phyloP scores from a whole-genome alignment of 2,113 vertebrate species.

The Brachyhypopomus gauderio region DNA sequence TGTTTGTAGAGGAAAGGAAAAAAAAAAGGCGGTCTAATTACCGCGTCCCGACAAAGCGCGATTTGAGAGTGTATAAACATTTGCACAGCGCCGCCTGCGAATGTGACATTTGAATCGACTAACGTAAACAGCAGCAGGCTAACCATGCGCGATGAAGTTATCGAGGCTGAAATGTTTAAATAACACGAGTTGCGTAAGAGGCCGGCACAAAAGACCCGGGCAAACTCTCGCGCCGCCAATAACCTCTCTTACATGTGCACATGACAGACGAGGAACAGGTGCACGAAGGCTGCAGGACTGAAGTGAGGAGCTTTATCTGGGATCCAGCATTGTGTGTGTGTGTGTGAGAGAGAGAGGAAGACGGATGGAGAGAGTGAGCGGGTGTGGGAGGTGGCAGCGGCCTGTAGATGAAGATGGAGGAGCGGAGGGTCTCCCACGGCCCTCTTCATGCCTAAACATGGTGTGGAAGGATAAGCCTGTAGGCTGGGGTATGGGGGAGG shows the following conservation, averaged over 20 bases:
- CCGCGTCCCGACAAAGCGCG: not conserved
- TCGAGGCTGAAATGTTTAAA: slow-evolving; percentile 7
- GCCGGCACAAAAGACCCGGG: not conserved
- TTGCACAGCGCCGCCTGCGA: not conserved
- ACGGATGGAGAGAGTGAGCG: slow-evolving; percentile 12
- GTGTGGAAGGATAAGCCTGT: slow-evolving; percentile 46
- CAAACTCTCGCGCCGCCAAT: not conserved
- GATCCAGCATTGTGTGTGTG: slow-evolving; percentile 39
- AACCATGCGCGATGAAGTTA: not conserved
- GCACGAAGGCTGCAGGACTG: slow-evolving; percentile 36
- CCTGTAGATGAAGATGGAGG: not conserved
- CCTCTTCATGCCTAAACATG: slow-evolving; percentile 50
- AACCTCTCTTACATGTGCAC: slow-evolving; percentile 25
- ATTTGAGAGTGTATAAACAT: slow-evolving; percentile 2
- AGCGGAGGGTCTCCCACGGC: slow-evolving; percentile 4
- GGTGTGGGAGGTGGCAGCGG: not conserved
- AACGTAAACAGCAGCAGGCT: slow-evolving; percentile 5
- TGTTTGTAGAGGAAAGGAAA: slow-evolving; percentile 16
- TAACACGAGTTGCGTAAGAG: slow-evolving; percentile 11
- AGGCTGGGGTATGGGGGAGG: not conserved
- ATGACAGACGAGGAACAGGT: slow-evolving; percentile 50
- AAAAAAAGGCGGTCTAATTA: slow-evolving; percentile 9
- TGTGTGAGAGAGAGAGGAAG: slow-evolving; percentile 22
- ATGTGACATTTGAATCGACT: not conserved
- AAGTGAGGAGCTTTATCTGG: slow-evolving; percentile 46